Evolutionary conservation across 1,140 invertebrate species (phyloP), one percentile per base, ranked within the genome.

Genomic region (Brachionus sp.): DNA sequence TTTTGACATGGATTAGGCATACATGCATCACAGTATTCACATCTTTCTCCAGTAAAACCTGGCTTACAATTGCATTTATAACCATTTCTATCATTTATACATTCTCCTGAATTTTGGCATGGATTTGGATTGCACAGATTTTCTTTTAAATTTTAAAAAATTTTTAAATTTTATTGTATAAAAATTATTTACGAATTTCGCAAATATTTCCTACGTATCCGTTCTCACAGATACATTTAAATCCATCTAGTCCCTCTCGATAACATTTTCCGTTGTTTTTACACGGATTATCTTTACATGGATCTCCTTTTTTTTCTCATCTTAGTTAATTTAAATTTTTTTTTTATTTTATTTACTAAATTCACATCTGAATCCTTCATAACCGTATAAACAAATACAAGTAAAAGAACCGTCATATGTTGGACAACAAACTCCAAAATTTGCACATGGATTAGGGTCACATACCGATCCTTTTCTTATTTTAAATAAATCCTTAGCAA

Each of bases 1-100:
- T 88, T 87, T 66, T 86, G 85, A 85, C 87, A 88, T 6, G 87
- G 87, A 35, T 83, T 83, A 0, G 57, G 57, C 1, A 42, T 46
- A 53, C 82, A 83, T 25, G 66, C 35, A 16, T 70, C 57, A 29
- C 64, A 70, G 35, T 70, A 35, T 77, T 83, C 82, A 37, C 82
- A 83, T 3, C 25, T 62, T 64, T 53, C 35, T 6, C 82, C 82
- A 3, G 82, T 83, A 75, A 73, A 83, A 0, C 78, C 78, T 53
- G 78, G 77, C 0, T 29, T 53, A 6, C 77, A 80, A 35, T 33
- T 62, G 25, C 77, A 80, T 23, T 35, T 80, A n/a, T 62, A 80
- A 5, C 50, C 50, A 29, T 50, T 50, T 16, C 62, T 80, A 39
- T 75, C 39, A 46, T 75, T 75, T 10, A 16, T 23, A 9, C 78